A percentile compares a stretch with the other conserved stretches of the same genome.
Conservation (phyloP, 2,888 invertebrate species). For the Ochropleura leucogaster region DNA sequence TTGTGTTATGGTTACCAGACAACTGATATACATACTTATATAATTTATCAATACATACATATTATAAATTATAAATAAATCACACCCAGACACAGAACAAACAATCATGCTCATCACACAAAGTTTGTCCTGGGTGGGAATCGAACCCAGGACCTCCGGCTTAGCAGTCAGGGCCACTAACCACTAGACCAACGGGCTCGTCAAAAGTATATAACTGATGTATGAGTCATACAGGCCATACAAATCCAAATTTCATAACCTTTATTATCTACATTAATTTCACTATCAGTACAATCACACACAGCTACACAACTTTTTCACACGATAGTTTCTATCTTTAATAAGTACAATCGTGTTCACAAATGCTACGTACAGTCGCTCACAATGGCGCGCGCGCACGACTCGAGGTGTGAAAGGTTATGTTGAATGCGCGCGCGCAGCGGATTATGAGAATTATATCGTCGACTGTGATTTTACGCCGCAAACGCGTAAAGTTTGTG, state of each 20-base stretch:
- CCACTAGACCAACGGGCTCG: no score
- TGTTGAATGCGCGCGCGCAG: conserved; percentile 76
- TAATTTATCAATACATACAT: no score
- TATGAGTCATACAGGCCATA: conserved; percentile 14
- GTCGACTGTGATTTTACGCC: conserved; percentile 83
- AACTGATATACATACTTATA: no score
- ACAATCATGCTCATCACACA: no score
- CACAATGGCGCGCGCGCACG: conserved; percentile 66
- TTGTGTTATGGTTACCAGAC: conserved; percentile 3
- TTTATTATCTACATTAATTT: conserved; percentile 29
- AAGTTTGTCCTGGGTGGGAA: no score
- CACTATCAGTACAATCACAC: conserved; percentile 52
- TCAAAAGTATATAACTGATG: no score
- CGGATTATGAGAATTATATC: conserved; percentile 87
- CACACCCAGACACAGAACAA: no score
- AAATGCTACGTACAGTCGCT: conserved; percentile 65
- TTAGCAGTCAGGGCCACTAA: no score
- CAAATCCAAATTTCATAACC: conserved; percentile 13
- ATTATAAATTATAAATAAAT: no score
- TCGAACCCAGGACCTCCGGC: no score
- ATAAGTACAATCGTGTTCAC: conserved; percentile 68
- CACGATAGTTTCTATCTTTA: conserved; percentile 61
- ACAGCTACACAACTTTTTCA: conserved; percentile 54
- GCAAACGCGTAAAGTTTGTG: conserved; percentile 69
- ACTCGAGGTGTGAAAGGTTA: conserved; percentile 88